A percentile compares a stretch with the other conserved stretches of the same genome.
phyloP scores from a whole-genome alignment of 2,113 vertebrate species.

The Kryptolebias marmoratus region DNA sequence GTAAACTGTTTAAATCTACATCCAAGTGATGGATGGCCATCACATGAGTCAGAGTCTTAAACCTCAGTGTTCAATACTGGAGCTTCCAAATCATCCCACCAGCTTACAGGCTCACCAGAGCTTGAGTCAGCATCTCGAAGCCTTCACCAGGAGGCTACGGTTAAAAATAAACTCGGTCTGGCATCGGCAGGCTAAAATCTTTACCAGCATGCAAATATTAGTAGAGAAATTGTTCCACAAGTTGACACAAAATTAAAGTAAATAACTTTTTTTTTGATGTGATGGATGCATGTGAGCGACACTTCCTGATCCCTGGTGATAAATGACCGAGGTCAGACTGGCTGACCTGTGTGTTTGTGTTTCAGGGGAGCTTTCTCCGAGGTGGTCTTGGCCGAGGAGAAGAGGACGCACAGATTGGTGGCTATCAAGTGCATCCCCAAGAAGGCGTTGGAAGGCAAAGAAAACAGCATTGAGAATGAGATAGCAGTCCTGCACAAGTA shows the following conservation, averaged over 20 bases:
- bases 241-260: conserved; percentile 28
- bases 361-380: conserved; percentile 96
- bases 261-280: background rate
- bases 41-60: conserved; percentile 20
- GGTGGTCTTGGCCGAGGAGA: conserved; percentile 95
- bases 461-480: conserved; percentile 98
- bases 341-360: conserved; percentile 53
- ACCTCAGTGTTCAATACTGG: conserved; percentile 2
- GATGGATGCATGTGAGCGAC: background rate
- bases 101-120: conserved; percentile 27
- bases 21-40: conserved; percentile 6
- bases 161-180: conserved; percentile 55
- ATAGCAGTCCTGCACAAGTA: conserved; percentile 96
- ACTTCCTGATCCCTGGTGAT: conserved; percentile 4
- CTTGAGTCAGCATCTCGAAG: conserved; percentile 37
- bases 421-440: conserved; percentile 98
- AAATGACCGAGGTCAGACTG: conserved; percentile 10
- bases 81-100: conserved; percentile 39
- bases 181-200: conserved; percentile 17
- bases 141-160: conserved; percentile 21
- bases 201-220: conserved; percentile 5
- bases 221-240: background rate
- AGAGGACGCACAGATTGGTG: conserved; percentile 89
- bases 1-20: background rate
- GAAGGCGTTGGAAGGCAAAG: conserved; percentile 95